These are phyloP conservation scores for Limnothrissa miodon DNA, from an alignment of 2,113 vertebrate species.

Conservation along the genomic window DNA sequence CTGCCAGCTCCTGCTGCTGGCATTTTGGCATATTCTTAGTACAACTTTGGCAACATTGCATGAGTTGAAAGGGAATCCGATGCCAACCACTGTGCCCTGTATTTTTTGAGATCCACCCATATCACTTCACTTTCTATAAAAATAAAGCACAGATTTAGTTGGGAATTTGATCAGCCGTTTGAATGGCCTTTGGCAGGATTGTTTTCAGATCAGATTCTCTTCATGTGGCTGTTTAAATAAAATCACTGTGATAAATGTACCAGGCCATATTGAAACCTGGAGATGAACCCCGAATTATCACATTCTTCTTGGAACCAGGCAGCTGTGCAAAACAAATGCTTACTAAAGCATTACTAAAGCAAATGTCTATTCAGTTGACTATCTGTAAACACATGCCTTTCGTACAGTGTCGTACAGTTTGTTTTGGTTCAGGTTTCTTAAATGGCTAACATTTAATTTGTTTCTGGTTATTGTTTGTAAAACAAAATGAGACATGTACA, in stretches of 20 bases:
- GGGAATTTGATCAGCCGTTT: slow-evolving; percentile 9
- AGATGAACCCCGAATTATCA: background rate
- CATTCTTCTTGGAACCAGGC: background rate
- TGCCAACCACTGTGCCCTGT: background rate
- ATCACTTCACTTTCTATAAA: slow-evolving; percentile 4
- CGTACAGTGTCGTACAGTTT: background rate
- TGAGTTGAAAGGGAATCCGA: background rate
- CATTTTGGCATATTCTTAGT: background rate
- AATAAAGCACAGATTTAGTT: slow-evolving; percentile 10
- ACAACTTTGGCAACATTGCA: background rate
- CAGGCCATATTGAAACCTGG: background rate
- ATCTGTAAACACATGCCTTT: background rate
- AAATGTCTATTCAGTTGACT: background rate
- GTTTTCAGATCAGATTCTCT: background rate
- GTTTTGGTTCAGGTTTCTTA: background rate
- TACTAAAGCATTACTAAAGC: background rate
- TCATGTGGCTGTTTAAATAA: slow-evolving; percentile 8
- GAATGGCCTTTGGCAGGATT: background rate
- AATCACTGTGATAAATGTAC: background rate
- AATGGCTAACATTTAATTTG: background rate
- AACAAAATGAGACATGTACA: too few species aligned
- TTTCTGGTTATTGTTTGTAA: background rate
- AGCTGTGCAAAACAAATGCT: slow-evolving; percentile 3
- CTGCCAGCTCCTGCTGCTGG: background rate
- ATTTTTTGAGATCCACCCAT: slow-evolving; percentile 5